A percentile compares a stretch with the other conserved stretches of the same genome.
These are phyloP conservation scores for Mastigias papua DNA, from an alignment of 30 jellyfish, hydroid and myxozoan genomes.

Conservation along the genomic window DNA sequence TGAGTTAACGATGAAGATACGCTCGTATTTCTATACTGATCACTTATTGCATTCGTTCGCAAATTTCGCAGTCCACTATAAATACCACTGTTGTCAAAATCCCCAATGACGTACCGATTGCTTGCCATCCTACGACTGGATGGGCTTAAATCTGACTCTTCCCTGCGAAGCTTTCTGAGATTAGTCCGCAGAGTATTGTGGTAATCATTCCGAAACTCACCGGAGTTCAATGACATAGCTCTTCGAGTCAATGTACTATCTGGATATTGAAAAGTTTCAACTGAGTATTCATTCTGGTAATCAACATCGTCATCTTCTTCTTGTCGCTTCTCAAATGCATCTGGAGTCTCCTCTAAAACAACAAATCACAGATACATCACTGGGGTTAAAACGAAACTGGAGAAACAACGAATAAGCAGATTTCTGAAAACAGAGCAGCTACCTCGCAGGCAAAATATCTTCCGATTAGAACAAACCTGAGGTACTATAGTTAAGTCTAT, in stretches of 20 bases:
- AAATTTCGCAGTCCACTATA: slow-evolving; percentile 67
- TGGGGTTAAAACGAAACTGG: neutral
- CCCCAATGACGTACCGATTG: slow-evolving; percentile 82
- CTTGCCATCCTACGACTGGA: slow-evolving; percentile 32
- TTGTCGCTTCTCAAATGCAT: neutral
- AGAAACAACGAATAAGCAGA: neutral
- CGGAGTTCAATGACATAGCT: slow-evolving; percentile 29
- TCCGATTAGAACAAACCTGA: too few relatives aligned
- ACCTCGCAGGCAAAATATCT: too few relatives aligned
- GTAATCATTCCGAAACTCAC: neutral
- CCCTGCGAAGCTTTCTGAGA: slow-evolving; percentile 14
- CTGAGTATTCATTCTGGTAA: neutral
- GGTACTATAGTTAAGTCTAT: too few relatives aligned
- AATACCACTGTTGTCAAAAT: slow-evolving; percentile 88
- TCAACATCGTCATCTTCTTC: slow-evolving; percentile 12
- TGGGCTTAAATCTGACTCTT: slow-evolving; percentile 31
- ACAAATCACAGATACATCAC: neutral
- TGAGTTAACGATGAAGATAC: slow-evolving; percentile 60
- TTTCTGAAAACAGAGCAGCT: too few relatives aligned
- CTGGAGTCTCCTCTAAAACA: neutral
- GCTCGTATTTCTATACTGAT: slow-evolving; percentile 26
- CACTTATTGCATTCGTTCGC: slow-evolving; percentile 8
- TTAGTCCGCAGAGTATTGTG: slow-evolving; percentile 6
- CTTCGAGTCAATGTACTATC: slow-evolving; percentile 21
- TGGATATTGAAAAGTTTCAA: slow-evolving; percentile 24